Conservation (phyloP, 1,140 invertebrate genomes). For the Pogonomyrmex barbatus region DNA sequence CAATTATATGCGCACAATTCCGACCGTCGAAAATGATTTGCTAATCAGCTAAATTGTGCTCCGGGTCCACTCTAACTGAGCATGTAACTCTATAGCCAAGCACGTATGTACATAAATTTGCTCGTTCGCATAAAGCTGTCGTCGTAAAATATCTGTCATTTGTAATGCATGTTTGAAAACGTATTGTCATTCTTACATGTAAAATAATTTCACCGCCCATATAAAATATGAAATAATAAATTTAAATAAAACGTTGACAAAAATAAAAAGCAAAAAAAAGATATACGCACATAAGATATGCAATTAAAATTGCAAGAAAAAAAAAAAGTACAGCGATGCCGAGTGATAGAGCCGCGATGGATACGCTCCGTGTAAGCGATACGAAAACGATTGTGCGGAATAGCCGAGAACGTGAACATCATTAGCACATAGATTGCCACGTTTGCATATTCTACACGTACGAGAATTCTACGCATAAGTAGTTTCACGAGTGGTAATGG, state of each 20-base stretch:
- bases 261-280: background rate
- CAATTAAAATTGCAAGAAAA: background rate
- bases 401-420: background rate
- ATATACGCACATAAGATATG: background rate
- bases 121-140: background rate
- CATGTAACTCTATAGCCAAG: background rate
- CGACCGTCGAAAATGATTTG: constrained; percentile 17
- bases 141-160: constrained; percentile 15
- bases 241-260: background rate
- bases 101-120: background rate
- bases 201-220: background rate
- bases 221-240: background rate
- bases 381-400: constrained; percentile 41
- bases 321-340: background rate
- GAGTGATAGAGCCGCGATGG: background rate
- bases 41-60: constrained; percentile 5
- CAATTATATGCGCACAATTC: background rate
- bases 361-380: constrained; percentile 17
- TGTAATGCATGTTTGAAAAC: background rate
- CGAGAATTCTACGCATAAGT: constrained; percentile 17
- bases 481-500: constrained; percentile 26
- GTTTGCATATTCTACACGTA: constrained; percentile 50
- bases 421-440: constrained; percentile 54
- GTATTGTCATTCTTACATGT: background rate
- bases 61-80: background rate